Conservation (phyloP, 2,113 vertebrate genomes). For the Proteles cristata region DNA sequence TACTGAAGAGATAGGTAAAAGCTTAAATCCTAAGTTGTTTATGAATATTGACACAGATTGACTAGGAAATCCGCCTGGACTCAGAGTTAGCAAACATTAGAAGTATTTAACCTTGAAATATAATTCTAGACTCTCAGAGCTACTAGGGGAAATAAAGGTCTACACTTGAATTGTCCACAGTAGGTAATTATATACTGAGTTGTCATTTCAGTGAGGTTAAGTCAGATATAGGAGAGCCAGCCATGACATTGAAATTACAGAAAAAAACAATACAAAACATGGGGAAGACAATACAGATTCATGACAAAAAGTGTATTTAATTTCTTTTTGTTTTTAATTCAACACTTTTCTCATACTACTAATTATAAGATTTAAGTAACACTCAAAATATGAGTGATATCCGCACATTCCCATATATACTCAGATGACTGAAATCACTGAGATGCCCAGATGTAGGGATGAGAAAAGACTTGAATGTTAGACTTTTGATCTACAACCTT, state of each 20-base stretch:
- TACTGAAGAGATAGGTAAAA: neutral
- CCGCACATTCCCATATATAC: neutral
- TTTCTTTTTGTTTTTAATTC: neutral
- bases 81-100: neutral
- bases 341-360: neutral
- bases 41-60: neutral
- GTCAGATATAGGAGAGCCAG: neutral
- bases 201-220: slow-evolving; percentile 6
- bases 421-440: neutral
- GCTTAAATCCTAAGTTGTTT: neutral
- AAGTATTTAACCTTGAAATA: neutral
- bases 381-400: neutral
- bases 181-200: neutral
- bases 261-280: neutral
- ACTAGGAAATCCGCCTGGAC: neutral
- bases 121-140: neutral
- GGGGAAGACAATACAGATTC: neutral
- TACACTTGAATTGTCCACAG: neutral
- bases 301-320: neutral
- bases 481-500: neutral
- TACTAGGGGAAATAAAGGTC: neutral
- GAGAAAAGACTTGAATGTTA: neutral
- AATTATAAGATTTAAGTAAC: slow-evolving; percentile 10
- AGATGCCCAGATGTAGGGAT: neutral
- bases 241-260: slow-evolving; percentile 1